Evolutionary conservation across 2,113 vertebrate species (phyloP), one percentile per base, ranked within the genome.

Genomic region (Scalopus aquaticus): DNA sequence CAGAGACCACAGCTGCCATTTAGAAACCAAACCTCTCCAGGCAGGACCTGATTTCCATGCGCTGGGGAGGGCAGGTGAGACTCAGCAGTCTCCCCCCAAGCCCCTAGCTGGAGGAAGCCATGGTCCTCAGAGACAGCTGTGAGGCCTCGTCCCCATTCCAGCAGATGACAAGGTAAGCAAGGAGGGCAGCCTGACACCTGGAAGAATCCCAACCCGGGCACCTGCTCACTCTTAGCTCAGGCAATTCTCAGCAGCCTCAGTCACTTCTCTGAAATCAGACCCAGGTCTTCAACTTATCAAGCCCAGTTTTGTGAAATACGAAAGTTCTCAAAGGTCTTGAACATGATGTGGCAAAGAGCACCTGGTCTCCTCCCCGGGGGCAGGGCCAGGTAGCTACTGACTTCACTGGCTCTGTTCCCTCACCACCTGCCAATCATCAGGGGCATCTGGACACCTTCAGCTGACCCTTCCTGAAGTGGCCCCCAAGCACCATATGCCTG

Each of bases 191-290:
- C 0, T 19, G 1, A 54, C 3, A 12, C 5, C 39, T 12, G 32
- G 46, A 39, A 24, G 42, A 9, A 35, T 16, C 28, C 30, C 65
- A 24, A 4, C 44, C 20, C 1, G 13, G 6, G 12, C 32, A 24
- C 3, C 0, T 6, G 2, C 32, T 10, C n/a, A 1, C 46, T 9
- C 4, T 44, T 20, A 13, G 17, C 69, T 56, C 24, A 0, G 30
- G 65, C 67, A 26, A 49, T 2, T 39, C 51, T 62, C 76, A 65
- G 26, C 1, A 30, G 13, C 30, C 17, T 76, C 74, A 3, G 26
- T 39, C 11, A 28, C 37, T n/a, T 54, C 64, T 51, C 46, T n/a
- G 58, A 46, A 74, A 62, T 22, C 28, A 12, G 44, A 51, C 42
- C 44, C 30, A 20, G 19, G 35, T 26, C 46, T 67, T 24, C 5